phyloP scores from a whole-genome alignment of 2,797 vertebrate genomes.

The Anabas testudineus region DNA sequence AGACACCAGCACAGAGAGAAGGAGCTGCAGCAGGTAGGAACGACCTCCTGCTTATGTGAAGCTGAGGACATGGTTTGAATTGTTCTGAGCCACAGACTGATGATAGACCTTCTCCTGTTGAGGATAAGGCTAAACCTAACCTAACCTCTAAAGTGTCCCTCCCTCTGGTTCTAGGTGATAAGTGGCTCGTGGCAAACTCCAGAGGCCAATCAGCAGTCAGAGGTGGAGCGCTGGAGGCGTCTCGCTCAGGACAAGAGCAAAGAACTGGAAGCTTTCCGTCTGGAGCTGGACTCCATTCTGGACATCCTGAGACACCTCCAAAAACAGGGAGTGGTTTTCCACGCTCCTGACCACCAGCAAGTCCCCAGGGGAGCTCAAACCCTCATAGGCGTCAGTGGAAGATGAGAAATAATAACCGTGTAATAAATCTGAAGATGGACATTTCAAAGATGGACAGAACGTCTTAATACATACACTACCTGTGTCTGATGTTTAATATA shows the following conservation, averaged over 20 bases:
- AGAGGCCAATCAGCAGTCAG: conserved; percentile 80
- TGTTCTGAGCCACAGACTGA: too few species aligned
- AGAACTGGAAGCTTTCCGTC: conserved; percentile 90
- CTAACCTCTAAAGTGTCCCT: not conserved
- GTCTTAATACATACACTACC: too few species aligned
- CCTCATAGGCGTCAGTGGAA: not conserved
- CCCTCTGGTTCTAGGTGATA: conserved; percentile 82
- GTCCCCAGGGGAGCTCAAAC: conserved; percentile 53
- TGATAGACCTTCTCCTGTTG: too few species aligned
- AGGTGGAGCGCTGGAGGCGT: conserved; percentile 88
- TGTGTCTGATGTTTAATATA: too few species aligned
- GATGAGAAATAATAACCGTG: not conserved
- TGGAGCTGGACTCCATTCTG: conserved; percentile 93
- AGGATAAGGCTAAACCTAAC: too few species aligned
- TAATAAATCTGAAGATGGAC: not conserved
- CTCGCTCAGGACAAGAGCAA: conserved; percentile 87
- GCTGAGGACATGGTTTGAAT: too few species aligned
- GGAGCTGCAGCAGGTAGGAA: conserved; percentile 91
- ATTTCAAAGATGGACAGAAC: too few species aligned
- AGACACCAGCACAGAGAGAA: conserved; percentile 88
- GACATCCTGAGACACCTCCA: conserved; percentile 92
- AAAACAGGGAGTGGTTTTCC: conserved; percentile 89
- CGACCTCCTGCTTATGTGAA: too few species aligned
- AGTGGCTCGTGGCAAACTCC: conserved; percentile 72
- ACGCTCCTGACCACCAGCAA: conserved; percentile 57